Evolutionary conservation across 2,888 invertebrate genomes (phyloP).

Genomic region (Thysanoteuthis rhombus): DNA sequence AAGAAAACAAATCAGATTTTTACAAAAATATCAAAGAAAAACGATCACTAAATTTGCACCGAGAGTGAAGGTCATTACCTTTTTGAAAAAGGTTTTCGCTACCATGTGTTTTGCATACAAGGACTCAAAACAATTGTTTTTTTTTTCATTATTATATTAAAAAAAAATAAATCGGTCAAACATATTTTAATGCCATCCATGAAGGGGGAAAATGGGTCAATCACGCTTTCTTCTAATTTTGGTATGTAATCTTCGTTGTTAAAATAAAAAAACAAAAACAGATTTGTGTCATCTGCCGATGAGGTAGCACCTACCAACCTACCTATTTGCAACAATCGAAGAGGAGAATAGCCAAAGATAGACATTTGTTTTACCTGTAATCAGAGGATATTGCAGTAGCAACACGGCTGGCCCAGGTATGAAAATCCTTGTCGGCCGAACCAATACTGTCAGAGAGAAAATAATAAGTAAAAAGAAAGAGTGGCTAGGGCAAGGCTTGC

Average conservation of each 20-base stretch:
- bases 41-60: not conserved
- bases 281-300: not conserved
- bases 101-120: not conserved
- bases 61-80: not conserved
- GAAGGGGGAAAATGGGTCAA: not conserved
- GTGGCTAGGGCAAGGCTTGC: not conserved
- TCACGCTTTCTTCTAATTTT: not conserved
- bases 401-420: conserved; percentile 12
- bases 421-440: conserved; percentile 12
- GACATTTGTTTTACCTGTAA: not conserved
- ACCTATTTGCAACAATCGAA: not conserved
- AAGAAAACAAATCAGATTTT: too few species aligned
- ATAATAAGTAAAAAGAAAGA: not conserved
- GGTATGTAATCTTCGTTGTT: not conserved
- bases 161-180: not conserved
- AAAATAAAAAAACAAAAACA: not conserved
- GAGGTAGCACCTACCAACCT: not conserved
- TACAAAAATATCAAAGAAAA: not conserved
- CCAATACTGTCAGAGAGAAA: conserved; percentile 12
- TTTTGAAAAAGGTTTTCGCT: not conserved
- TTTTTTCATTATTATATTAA: too few species aligned
- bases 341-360: conserved; percentile 12
- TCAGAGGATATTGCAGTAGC: conserved; percentile 12
- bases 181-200: not conserved
- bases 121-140: not conserved